Conservation (phyloP, 92 coral and sea anemone genomes). For the Porites lobata region DNA sequence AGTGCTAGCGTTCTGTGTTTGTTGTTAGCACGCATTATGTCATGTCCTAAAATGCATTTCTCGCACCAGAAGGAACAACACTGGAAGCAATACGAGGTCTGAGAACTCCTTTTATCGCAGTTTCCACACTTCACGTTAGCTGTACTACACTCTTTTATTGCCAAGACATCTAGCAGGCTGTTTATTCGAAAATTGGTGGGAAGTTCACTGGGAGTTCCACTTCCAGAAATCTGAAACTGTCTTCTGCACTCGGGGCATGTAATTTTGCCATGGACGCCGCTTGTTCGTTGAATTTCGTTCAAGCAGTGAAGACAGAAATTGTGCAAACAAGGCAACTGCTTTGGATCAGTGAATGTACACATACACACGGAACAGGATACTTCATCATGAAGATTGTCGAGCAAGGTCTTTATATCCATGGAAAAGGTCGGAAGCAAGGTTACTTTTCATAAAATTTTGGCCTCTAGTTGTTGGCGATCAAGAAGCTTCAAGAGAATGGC, state of each 20-base stretch:
- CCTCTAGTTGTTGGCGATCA: too few relatives aligned
- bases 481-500: too few relatives aligned
- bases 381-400: neutral
- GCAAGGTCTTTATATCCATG: neutral
- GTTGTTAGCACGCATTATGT: neutral
- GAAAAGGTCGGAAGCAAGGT: neutral
- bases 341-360: neutral
- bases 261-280: neutral
- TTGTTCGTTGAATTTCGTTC: neutral
- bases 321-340: neutral
- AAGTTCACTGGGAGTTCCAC: neutral
- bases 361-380: neutral
- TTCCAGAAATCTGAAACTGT: neutral
- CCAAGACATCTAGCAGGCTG: neutral
- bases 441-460: too few relatives aligned
- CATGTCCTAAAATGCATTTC: neutral
- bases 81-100: neutral
- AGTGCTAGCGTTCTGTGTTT: too few relatives aligned
- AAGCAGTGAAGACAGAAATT: neutral
- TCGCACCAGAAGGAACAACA: neutral
- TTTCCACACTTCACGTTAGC: neutral
- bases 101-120: neutral
- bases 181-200: neutral
- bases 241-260: neutral
- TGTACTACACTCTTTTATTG: neutral